Evolutionary conservation across 2,797 vertebrate species (phyloP).

Genomic region (Numenius phaeopus): DNA sequence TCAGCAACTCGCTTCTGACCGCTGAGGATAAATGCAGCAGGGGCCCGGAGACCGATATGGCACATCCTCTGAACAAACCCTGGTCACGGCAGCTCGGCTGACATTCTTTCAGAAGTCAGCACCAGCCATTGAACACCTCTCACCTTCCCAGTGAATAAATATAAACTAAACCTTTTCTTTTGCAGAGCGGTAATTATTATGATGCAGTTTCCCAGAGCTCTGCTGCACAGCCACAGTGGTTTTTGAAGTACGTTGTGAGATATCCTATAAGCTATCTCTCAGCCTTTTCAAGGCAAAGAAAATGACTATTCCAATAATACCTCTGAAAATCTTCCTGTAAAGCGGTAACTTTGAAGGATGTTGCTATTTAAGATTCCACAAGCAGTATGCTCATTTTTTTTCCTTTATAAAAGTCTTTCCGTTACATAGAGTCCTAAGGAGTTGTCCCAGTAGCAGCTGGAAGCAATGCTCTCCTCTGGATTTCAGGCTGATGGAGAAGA

Average conservation of each 20-base stretch:
- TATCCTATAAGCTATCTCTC: neutral
- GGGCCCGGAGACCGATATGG: rapidly evolving
- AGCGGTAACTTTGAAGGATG: neutral
- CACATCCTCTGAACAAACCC: neutral
- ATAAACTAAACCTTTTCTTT: neutral
- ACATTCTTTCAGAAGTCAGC: neutral
- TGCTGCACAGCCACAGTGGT: neutral
- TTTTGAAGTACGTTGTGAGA: neutral
- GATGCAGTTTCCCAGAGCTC: neutral
- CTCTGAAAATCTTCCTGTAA: neutral
- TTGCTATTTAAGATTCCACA: neutral
- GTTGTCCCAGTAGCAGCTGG: neutral
- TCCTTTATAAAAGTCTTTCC: neutral
- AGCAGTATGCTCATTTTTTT: neutral
- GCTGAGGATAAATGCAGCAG: neutral
- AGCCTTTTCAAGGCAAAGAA: neutral
- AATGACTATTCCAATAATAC: neutral
- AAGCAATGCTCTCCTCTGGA: neutral
- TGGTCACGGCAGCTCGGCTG: neutral
- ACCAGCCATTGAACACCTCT: neutral
- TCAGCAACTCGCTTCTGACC: neutral
- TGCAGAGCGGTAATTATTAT: neutral
- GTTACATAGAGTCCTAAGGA: neutral
- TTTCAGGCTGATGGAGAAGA: neutral
- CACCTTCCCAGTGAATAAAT: neutral